Evolutionary conservation across 2,113 vertebrate genomes (phyloP).

Genomic region (Cyprinodon variegatus): DNA sequence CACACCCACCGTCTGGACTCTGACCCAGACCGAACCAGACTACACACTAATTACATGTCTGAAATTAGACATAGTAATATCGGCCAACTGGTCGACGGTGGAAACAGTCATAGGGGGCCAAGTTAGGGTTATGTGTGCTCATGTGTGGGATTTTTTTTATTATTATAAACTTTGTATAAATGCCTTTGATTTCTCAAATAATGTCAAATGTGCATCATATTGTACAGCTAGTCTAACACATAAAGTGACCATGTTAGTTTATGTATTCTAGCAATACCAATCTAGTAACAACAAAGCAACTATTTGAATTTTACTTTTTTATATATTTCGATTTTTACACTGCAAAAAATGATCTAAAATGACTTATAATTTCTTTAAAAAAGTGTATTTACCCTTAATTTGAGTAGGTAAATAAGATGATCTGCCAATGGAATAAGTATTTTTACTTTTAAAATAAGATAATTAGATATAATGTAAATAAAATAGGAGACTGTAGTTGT

Average conservation of each 20-base stretch:
- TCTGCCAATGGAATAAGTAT: too few relatives aligned
- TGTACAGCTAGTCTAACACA: not conserved
- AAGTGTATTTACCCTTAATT: too few relatives aligned
- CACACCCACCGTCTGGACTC: constrained; percentile 41
- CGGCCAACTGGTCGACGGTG: constrained; percentile 52
- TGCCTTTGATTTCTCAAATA: not conserved
- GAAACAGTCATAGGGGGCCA: constrained; percentile 60
- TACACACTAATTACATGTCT: constrained; percentile 77
- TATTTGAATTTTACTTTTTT: too few relatives aligned
- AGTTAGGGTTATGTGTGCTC: constrained; percentile 23
- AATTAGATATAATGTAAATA: too few relatives aligned
- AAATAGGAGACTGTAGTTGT: too few relatives aligned
- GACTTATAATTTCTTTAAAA: too few relatives aligned
- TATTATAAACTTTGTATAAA: not conserved
- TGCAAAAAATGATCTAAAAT: too few relatives aligned
- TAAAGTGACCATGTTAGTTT: not conserved
- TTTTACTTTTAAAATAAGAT: too few relatives aligned
- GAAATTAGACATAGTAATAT: constrained; percentile 72
- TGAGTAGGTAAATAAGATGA: too few relatives aligned
- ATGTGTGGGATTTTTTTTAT: constrained; percentile 23
- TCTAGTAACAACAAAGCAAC: not conserved
- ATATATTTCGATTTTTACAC: too few relatives aligned
- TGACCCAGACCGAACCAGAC: constrained; percentile 71
- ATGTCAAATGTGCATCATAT: not conserved
- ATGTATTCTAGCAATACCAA: too few relatives aligned